phyloP scores from a whole-genome alignment of 2,113 vertebrate species.

The Xiphophorus hellerii region DNA sequence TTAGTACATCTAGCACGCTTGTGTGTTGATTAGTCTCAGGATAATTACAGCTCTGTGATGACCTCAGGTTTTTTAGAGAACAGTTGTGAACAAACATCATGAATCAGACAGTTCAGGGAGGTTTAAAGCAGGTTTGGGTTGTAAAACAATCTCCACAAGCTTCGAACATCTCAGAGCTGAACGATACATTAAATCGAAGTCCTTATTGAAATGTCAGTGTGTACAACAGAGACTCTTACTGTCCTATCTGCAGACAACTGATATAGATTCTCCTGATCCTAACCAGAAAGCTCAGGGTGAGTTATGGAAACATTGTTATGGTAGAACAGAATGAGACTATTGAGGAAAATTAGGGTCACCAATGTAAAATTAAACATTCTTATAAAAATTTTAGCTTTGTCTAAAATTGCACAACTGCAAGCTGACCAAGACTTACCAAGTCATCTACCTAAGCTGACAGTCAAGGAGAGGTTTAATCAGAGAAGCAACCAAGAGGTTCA shows the following conservation, averaged over 20 bases:
- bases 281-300: background rate
- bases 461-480: too few relatives aligned
- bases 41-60: background rate
- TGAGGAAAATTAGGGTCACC: too few relatives aligned
- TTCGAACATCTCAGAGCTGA: background rate
- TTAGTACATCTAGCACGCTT: background rate
- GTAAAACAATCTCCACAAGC: background rate
- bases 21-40: background rate
- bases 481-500: too few relatives aligned
- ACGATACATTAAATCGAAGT: too few relatives aligned
- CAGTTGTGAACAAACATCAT: background rate
- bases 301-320: too few relatives aligned
- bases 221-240: background rate
- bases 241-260: background rate
- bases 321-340: too few relatives aligned
- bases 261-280: background rate
- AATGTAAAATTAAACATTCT: too few relatives aligned
- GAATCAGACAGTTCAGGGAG: background rate
- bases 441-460: too few relatives aligned
- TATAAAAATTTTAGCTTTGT: too few relatives aligned
- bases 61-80: background rate
- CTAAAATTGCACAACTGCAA: too few relatives aligned
- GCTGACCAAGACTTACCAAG: too few relatives aligned
- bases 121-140: background rate
- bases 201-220: background rate